Conservation (phyloP, 2,888 invertebrate species). For the Oligia latruncula region DNA sequence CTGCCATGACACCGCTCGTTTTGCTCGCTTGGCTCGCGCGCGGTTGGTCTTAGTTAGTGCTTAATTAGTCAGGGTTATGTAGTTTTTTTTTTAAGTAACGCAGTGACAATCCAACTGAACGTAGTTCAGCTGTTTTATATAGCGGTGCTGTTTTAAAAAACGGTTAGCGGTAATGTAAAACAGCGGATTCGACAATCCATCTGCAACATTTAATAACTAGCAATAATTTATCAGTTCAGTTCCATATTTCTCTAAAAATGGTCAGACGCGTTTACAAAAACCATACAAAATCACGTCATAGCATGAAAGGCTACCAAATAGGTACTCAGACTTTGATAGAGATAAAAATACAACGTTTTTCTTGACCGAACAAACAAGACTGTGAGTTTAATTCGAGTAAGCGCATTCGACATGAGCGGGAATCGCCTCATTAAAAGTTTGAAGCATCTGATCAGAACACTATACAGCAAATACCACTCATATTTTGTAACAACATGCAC, state of each 20-base stretch:
- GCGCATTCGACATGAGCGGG: constrained; percentile 68
- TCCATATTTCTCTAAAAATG: not conserved
- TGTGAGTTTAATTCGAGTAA: constrained; percentile 35
- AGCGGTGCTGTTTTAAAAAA: no score
- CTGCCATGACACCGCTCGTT: no score
- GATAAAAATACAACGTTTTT: not conserved
- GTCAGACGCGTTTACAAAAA: not conserved
- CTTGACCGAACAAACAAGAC: not conserved
- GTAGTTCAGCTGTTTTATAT: no score
- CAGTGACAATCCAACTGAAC: no score
- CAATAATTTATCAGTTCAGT: not conserved
- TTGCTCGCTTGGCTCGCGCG: no score
- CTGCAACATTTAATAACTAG: no score
- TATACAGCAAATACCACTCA: constrained; percentile 46
- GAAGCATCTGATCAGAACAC: constrained; percentile 62
- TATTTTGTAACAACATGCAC: constrained; percentile 50
- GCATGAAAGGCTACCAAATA: not conserved
- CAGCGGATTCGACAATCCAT: no score
- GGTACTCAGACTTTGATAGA: not conserved
- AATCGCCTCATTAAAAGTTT: constrained; percentile 80
- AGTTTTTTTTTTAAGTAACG: no score
- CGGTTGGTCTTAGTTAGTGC: no score
- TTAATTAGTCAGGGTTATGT: no score
- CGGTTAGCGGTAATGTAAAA: no score
- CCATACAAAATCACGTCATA: not conserved